phyloP scores from a whole-genome alignment of 2,113 vertebrate genomes.

The Geothlypis trichas region DNA sequence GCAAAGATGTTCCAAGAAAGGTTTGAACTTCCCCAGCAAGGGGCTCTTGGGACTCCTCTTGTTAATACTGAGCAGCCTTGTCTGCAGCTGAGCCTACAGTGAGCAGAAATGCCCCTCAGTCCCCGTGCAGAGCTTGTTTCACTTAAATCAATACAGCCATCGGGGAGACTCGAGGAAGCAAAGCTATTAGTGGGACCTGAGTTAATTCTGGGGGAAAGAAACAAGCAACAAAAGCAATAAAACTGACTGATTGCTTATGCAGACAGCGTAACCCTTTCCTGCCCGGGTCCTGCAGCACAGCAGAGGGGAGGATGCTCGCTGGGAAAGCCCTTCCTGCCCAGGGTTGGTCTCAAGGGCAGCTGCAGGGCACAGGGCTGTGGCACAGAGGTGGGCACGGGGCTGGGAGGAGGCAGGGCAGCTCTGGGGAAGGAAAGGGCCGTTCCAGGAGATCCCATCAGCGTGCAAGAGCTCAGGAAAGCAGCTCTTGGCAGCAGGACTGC shows the following conservation, averaged over 20 bases:
- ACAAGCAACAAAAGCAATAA: constrained; percentile 53
- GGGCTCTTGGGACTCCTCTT: constrained; percentile 38
- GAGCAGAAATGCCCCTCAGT: constrained; percentile 22
- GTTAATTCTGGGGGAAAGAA: constrained; percentile 58
- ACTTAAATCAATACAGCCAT: constrained; percentile 32
- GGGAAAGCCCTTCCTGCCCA: background rate
- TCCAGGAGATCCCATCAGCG: background rate
- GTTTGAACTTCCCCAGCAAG: constrained; percentile 25
- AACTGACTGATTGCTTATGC: constrained; percentile 36
- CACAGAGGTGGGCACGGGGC: background rate
- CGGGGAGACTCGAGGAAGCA: constrained; percentile 13
- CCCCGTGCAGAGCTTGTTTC: background rate
- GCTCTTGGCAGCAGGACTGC: background rate
- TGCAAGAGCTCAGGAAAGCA: background rate
- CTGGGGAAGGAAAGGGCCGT: background rate
- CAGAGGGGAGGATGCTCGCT: background rate
- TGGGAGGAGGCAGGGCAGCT: background rate
- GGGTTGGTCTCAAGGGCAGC: background rate
- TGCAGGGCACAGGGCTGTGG: background rate
- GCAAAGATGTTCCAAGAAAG: constrained; percentile 25
- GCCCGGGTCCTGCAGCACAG: background rate
- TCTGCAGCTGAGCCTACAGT: background rate
- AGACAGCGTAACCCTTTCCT: background rate
- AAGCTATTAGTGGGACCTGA: constrained; percentile 42
- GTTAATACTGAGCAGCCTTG: constrained; percentile 5